phyloP scores from a whole-genome alignment of 2,113 vertebrate species.

The Phrynocephalus versicolor region DNA sequence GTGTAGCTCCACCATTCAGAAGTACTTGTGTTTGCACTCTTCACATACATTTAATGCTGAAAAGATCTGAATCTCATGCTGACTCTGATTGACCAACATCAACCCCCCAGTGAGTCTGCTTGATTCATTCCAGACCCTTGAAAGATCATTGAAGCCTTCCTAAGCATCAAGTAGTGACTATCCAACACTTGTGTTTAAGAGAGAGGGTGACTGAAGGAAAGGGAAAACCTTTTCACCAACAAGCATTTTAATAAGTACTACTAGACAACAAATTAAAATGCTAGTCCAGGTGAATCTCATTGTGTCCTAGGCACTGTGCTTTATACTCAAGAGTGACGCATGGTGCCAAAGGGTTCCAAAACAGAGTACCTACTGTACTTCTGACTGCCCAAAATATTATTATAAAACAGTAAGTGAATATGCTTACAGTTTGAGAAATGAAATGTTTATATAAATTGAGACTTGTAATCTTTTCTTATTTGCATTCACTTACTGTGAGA shows the following conservation, averaged over 20 bases:
- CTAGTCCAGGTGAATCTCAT: slow-evolving; percentile 16
- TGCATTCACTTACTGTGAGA: slow-evolving; percentile 91
- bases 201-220: not conserved
- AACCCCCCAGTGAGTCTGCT: not conserved
- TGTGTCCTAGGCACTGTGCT: slow-evolving; percentile 13
- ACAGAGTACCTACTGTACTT: slow-evolving; percentile 7
- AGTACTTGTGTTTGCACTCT: not conserved
- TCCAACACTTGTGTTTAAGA: not conserved
- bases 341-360: slow-evolving; percentile 57
- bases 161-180: not conserved
- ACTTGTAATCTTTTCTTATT: slow-evolving; percentile 57
- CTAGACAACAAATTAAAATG: slow-evolving; percentile 15
- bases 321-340: not conserved
- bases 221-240: not conserved
- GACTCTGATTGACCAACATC: not conserved
- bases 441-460: slow-evolving; percentile 38
- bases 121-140: not conserved
- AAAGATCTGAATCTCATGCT: not conserved
- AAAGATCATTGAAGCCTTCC: not conserved
- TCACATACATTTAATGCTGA: not conserved
- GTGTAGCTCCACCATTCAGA: not conserved
- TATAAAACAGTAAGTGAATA: slow-evolving; percentile 43
- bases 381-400: slow-evolving; percentile 17
- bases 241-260: slow-evolving; percentile 10
- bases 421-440: slow-evolving; percentile 36